phyloP scores from a whole-genome alignment of 2,113 vertebrate genomes.

The Erythrocercus mccallii region DNA sequence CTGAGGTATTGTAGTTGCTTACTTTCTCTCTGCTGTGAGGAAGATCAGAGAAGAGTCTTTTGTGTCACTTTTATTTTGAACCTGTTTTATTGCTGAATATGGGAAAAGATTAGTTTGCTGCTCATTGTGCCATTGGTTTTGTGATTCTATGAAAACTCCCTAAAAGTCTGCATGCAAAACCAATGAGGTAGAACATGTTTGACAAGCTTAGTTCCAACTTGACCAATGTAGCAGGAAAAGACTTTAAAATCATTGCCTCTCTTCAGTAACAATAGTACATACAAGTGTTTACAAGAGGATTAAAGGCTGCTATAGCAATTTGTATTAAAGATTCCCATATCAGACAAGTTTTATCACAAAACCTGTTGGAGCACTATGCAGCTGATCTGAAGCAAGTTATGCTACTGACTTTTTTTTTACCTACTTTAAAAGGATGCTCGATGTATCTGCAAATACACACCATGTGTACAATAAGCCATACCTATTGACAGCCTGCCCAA shows the following conservation, averaged over 20 bases:
- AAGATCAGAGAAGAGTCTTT: background rate
- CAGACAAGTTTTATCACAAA: conserved; percentile 13
- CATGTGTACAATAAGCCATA: conserved; percentile 9
- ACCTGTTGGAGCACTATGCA: background rate
- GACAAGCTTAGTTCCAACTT: conserved; percentile 51
- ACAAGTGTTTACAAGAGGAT: conserved; percentile 61
- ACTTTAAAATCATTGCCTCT: conserved; percentile 42
- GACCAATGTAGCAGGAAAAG: conserved; percentile 34
- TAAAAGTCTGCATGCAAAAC: conserved; percentile 46
- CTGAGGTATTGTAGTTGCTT: background rate
- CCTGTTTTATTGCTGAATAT: conserved; percentile 7
- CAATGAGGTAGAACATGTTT: conserved; percentile 60
- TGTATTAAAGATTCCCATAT: conserved; percentile 2
- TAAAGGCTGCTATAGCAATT: conserved; percentile 4
- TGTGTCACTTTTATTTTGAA: conserved; percentile 37
- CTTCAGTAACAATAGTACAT: conserved; percentile 34
- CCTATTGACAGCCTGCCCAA: conserved; percentile 72
- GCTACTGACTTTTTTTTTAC: conserved; percentile 54
- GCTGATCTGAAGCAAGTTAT: background rate
- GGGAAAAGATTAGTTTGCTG: conserved; percentile 45
- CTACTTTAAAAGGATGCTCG: conserved; percentile 51
- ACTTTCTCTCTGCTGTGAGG: background rate
- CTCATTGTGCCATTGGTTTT: conserved; percentile 60
- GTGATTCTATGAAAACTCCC: conserved; percentile 51
- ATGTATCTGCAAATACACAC: conserved; percentile 57